Evolutionary conservation across 2,113 vertebrate species (phyloP).

Genomic region (Toxotes chatareus): DNA sequence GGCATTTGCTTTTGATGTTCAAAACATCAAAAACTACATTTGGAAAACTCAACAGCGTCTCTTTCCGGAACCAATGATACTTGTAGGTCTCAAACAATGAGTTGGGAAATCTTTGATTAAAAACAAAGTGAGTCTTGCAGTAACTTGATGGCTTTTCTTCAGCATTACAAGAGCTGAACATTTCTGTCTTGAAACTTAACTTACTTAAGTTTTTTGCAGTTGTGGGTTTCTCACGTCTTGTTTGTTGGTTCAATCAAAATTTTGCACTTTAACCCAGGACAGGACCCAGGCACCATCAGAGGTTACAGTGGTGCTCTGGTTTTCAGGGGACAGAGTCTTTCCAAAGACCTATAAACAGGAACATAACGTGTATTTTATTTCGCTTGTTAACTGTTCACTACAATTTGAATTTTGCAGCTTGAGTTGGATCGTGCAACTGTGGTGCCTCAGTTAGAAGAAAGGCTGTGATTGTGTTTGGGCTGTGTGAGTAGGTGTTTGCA

Average conservation of each 20-base stretch:
- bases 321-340: slow-evolving; percentile 2
- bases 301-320: not conserved
- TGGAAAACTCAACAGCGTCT: not conserved
- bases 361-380: slow-evolving; percentile 35
- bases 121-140: not conserved
- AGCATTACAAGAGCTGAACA: not conserved
- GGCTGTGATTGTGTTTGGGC: slow-evolving; percentile 9
- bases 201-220: not conserved
- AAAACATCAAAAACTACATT: slow-evolving; percentile 9
- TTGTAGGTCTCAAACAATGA: not conserved
- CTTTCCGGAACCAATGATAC: not conserved
- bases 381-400: slow-evolving; percentile 16
- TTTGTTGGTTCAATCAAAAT: slow-evolving; percentile 1
- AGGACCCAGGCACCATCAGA: no score
- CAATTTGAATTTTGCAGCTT: slow-evolving; percentile 23
- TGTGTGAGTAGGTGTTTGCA: not conserved
- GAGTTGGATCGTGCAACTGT: slow-evolving; percentile 9
- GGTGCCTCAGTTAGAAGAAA: slow-evolving; percentile 19
- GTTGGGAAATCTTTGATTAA: not conserved
- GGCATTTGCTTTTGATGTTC: slow-evolving; percentile 22
- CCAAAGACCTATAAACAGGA: slow-evolving; percentile 6
- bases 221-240: not conserved
- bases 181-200: not conserved
- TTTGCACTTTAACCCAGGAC: not conserved
- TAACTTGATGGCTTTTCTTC: not conserved